These are phyloP conservation scores for Nannoperca australis DNA, from an alignment of 2,797 vertebrate genomes.

Conservation along the genomic window DNA sequence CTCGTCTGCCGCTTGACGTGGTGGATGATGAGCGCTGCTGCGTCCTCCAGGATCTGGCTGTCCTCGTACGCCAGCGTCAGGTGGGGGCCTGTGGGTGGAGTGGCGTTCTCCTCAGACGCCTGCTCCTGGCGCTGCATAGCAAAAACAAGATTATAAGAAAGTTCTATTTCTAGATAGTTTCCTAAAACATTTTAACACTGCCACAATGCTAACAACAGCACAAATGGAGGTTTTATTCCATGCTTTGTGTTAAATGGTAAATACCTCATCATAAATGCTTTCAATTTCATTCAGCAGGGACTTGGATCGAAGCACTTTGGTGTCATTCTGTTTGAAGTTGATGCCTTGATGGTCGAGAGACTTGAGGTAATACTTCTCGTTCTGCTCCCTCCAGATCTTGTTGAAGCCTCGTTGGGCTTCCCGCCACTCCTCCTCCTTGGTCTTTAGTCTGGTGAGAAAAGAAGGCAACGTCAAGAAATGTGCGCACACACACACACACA, in stretches of 20 bases:
- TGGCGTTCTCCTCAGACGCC: conserved; percentile 92
- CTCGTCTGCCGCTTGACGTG: conserved; percentile 96
- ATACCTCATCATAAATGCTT: conserved; percentile 97
- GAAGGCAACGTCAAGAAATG: background rate
- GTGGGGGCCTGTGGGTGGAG: conserved; percentile 90
- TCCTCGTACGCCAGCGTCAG: conserved; percentile 94
- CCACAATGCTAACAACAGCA: background rate
- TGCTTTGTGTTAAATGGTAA: conserved; percentile 14
- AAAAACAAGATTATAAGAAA: background rate
- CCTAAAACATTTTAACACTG: background rate
- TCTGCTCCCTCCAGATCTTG: conserved; percentile 99
- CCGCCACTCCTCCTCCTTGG: conserved; percentile 99
- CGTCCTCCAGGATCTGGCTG: conserved; percentile 97
- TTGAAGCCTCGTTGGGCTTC: conserved; percentile 99
- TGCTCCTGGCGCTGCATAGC: conserved; percentile 93
- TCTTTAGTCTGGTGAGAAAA: conserved; percentile 90
- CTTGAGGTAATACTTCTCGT: conserved; percentile 99
- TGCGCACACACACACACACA: background rate
- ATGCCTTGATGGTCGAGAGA: conserved; percentile 99
- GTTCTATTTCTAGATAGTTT: background rate
- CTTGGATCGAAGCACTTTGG: conserved; percentile 98
- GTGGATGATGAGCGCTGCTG: conserved; percentile 97
- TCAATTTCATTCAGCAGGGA: conserved; percentile 98
- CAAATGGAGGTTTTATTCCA: background rate
- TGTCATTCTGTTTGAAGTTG: conserved; percentile 99